A percentile compares a stretch with the other conserved stretches of the same genome.
phyloP scores from a whole-genome alignment of 1,140 invertebrate genomes.

The Papilio xuthus region DNA sequence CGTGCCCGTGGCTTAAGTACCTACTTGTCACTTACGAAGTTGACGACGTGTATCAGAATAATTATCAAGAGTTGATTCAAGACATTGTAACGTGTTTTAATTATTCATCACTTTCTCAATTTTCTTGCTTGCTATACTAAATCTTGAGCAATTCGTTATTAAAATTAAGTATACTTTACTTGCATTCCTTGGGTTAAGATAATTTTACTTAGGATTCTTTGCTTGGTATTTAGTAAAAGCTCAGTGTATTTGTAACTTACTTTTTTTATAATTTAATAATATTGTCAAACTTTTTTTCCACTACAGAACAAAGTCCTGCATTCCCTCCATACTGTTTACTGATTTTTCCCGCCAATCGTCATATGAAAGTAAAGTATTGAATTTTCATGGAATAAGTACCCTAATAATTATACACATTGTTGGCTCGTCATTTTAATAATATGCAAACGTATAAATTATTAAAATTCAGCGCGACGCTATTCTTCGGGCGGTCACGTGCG shows the following conservation, averaged over 20 bases:
- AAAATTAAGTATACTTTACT: background rate
- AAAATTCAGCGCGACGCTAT: constrained; percentile 55
- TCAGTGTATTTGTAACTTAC: too few species aligned
- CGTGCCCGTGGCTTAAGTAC: too few species aligned
- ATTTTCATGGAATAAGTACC: background rate
- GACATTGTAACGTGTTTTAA: constrained; percentile 19
- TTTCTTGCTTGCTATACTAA: background rate
- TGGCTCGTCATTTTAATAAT: constrained; percentile 5
- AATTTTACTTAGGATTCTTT: background rate
- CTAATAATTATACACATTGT: background rate
- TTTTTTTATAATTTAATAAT: too few species aligned
- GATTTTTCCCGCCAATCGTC: background rate
- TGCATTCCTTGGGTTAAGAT: background rate
- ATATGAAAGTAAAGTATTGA: constrained; percentile 6
- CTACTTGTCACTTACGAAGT: background rate
- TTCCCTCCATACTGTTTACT: background rate
- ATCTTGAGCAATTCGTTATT: background rate
- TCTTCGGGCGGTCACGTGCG: constrained; percentile 58
- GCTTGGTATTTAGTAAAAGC: too few species aligned
- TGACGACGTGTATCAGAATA: background rate
- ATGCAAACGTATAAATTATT: constrained; percentile 56
- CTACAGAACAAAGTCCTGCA: too few species aligned
- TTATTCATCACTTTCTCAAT: background rate
- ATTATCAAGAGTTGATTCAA: constrained; percentile 13
- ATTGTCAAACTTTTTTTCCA: too few species aligned